These are phyloP conservation scores for Pterois miles DNA, from an alignment of 2,797 vertebrate genomes.

Conservation along the genomic window DNA sequence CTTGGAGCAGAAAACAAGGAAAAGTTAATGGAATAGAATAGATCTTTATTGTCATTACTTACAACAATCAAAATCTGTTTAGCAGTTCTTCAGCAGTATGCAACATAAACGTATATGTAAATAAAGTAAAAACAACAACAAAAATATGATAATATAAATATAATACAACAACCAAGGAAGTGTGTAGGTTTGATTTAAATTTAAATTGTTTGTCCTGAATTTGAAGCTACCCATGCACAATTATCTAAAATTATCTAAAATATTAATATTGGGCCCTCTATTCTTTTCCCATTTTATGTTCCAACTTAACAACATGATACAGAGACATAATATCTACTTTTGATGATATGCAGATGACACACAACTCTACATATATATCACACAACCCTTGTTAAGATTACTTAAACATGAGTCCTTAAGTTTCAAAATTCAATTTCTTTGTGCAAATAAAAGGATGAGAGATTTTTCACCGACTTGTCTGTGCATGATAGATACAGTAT, in stretches of 20 bases:
- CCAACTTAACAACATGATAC: neutral
- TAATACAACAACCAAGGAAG: neutral
- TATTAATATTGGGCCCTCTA: neutral
- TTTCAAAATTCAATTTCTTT: no score
- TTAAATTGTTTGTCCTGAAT: neutral
- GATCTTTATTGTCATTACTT: neutral
- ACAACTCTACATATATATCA: no score
- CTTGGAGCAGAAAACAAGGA: conserved; percentile 36
- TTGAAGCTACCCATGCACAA: neutral
- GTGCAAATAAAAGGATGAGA: no score
- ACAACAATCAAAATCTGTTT: neutral
- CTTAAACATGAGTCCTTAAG: no score
- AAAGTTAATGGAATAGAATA: neutral
- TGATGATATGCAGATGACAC: no score
- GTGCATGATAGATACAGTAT: no score
- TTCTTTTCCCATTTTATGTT: neutral
- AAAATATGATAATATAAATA: no score
- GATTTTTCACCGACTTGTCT: neutral
- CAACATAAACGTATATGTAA: no score
- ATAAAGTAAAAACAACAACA: no score
- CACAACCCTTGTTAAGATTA: no score
- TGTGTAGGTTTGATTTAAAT: neutral
- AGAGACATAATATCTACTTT: neutral
- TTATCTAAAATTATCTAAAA: neutral
- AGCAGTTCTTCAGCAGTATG: no score